Percentiles rank a stretch among this genome's conserved stretches.
These are phyloP conservation scores for Crenuchus spilurus DNA, from an alignment of 2,797 vertebrate species.

Conservation along the genomic window DNA sequence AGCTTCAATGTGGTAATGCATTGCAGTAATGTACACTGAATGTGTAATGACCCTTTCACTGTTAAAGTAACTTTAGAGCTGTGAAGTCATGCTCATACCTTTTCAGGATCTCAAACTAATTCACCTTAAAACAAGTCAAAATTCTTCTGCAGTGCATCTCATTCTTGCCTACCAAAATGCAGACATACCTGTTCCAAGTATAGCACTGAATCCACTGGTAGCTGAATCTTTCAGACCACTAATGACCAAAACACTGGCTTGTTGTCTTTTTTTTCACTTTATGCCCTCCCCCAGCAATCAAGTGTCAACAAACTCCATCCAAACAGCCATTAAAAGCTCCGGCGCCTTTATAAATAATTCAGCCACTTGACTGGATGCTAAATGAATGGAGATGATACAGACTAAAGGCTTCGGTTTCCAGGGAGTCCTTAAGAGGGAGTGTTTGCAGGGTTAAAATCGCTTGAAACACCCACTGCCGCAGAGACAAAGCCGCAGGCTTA, in stretches of 20 bases:
- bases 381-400: slow-evolving; percentile 71
- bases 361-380: slow-evolving; percentile 69
- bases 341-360: slow-evolving; percentile 80
- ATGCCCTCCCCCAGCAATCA: slow-evolving; percentile 62
- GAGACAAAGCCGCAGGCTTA: slow-evolving; percentile 59
- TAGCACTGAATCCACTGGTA: not conserved
- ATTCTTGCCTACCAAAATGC: slow-evolving; percentile 56
- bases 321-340: slow-evolving; percentile 57
- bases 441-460: slow-evolving; percentile 73
- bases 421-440: slow-evolving; percentile 73
- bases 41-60: too few relatives aligned
- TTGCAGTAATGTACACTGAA: too few relatives aligned
- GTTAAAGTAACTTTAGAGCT: slow-evolving; percentile 29
- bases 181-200: slow-evolving; percentile 63
- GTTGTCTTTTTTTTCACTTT: slow-evolving; percentile 69
- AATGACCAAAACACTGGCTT: slow-evolving; percentile 72
- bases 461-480: slow-evolving; percentile 66
- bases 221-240: slow-evolving; percentile 69
- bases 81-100: slow-evolving; percentile 46
- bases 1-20: too few relatives aligned
- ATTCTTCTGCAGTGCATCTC: slow-evolving; percentile 56
- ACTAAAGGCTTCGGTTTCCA: slow-evolving; percentile 70
- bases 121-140: slow-evolving; percentile 70
- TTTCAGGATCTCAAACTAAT: slow-evolving; percentile 72
- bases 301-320: slow-evolving; percentile 72